phyloP scores from a whole-genome alignment of 2,888 invertebrate species.

The Acanthosoma haemorrhoidale region DNA sequence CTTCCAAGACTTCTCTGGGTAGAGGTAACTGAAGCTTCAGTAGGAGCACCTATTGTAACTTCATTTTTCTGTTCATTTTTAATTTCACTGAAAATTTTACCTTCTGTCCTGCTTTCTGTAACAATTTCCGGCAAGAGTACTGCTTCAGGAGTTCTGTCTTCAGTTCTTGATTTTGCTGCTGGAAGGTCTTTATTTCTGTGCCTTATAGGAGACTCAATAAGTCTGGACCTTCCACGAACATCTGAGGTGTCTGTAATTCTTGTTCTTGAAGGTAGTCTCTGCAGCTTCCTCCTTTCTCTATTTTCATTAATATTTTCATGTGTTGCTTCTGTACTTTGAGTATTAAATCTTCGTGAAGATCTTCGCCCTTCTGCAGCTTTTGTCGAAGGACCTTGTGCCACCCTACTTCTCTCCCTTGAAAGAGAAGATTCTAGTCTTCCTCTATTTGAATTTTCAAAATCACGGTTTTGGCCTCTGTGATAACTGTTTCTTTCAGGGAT shows the following conservation, averaged over 20 bases:
- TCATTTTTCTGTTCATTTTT: conserved; percentile 17
- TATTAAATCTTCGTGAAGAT: background rate
- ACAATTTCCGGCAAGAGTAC: background rate
- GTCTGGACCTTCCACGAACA: background rate
- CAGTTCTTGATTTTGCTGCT: background rate
- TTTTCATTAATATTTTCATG: background rate
- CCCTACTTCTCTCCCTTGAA: background rate
- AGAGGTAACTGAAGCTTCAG: background rate
- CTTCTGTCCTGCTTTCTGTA: background rate
- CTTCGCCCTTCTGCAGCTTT: background rate
- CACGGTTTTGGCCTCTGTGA: background rate
- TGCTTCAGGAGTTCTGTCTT: background rate
- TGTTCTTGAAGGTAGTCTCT: background rate
- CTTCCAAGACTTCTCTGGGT: background rate
- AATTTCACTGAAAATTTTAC: background rate
- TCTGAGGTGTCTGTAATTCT: background rate
- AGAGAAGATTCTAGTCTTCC: conserved; percentile 11
- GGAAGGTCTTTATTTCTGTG: background rate
- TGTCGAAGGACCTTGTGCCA: background rate
- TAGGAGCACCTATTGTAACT: background rate
- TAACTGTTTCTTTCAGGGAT: background rate
- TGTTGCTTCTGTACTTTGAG: background rate
- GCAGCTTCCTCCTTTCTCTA: background rate
- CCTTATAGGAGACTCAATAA: background rate
- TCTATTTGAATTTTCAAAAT: conserved; percentile 1